These are phyloP conservation scores for Dryadula phaetusa DNA, from an alignment of 2,888 invertebrate species.

Conservation along the genomic window DNA sequence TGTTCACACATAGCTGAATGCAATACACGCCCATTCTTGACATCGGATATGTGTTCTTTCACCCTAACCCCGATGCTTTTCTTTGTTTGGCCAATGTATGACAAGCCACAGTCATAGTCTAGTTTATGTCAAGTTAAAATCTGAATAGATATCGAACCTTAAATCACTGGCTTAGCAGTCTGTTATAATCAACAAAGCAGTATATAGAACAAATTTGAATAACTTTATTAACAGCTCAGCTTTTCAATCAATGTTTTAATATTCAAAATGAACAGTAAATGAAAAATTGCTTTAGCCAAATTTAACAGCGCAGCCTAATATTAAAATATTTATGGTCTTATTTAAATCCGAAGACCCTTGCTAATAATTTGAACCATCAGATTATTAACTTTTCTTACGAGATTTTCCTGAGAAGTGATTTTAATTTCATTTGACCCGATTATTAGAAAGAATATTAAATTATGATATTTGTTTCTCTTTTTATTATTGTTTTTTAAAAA, in stretches of 20 bases:
- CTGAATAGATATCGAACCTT: not conserved
- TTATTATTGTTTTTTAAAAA: not conserved
- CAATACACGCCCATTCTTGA: too few species aligned
- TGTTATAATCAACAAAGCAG: not conserved
- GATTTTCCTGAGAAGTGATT: not conserved
- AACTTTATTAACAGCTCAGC: not conserved
- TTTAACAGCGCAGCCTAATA: slow-evolving; percentile 7
- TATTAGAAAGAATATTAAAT: not conserved
- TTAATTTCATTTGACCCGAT: slow-evolving; percentile 8
- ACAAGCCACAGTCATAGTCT: too few species aligned
- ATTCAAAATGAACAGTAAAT: slow-evolving; percentile 19
- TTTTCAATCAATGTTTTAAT: slow-evolving; percentile 23
- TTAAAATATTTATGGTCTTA: slow-evolving; percentile 31
- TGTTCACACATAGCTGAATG: too few species aligned
- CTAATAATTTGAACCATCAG: slow-evolving; percentile 22
- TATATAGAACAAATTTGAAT: not conserved
- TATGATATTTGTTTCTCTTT: not conserved
- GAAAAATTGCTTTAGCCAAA: slow-evolving; percentile 23
- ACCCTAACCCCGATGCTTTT: too few species aligned
- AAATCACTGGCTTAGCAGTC: not conserved
- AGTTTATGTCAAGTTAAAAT: too few species aligned
- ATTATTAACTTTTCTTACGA: slow-evolving; percentile 18
- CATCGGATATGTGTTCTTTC: too few species aligned
- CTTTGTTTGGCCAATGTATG: too few species aligned
- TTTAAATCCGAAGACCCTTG: slow-evolving; percentile 10